Percentiles rank a stretch among this genome's conserved stretches.
Evolutionary conservation across 2,797 vertebrate genomes (phyloP).

Genomic region (Rhynchonycteris naso): DNA sequence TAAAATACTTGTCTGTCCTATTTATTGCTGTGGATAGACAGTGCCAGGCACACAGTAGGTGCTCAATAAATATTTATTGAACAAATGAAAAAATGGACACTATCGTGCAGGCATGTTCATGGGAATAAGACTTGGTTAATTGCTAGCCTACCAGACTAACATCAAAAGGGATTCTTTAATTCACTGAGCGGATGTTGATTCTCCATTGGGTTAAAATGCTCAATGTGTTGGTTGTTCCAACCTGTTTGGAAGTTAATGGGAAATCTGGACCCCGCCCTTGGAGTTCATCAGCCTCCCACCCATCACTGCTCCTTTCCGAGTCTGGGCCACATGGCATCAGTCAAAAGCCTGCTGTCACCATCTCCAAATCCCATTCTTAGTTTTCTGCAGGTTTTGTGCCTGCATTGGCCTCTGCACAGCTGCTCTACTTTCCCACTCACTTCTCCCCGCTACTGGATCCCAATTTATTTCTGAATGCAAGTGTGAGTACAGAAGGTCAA

Average conservation of each 20-base stretch:
- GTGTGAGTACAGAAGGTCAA: not conserved
- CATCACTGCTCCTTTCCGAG: not conserved
- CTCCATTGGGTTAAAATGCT: not conserved
- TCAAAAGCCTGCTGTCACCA: not conserved
- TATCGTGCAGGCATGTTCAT: not conserved
- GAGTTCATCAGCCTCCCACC: not conserved
- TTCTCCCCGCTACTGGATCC: not conserved
- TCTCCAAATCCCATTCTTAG: fast-evolving
- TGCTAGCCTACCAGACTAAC: not conserved
- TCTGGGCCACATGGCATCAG: not conserved
- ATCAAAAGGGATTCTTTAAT: not conserved
- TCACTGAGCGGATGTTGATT: not conserved
- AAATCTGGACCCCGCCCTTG: not conserved
- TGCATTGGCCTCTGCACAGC: not conserved
- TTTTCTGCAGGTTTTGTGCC: not conserved
- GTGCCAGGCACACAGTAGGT: not conserved
- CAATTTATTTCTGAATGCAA: not conserved
- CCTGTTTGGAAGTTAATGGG: not conserved
- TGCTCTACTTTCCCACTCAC: not conserved
- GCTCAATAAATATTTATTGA: not conserved
- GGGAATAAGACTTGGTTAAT: conserved; percentile 3
- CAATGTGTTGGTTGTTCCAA: not conserved
- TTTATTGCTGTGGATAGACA: not conserved
- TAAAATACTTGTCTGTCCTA: not conserved
- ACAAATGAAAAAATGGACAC: not conserved